Base-by-base conservation (phyloP, 2,888 invertebrate species). In the Drosophila percnosoma region DNA sequence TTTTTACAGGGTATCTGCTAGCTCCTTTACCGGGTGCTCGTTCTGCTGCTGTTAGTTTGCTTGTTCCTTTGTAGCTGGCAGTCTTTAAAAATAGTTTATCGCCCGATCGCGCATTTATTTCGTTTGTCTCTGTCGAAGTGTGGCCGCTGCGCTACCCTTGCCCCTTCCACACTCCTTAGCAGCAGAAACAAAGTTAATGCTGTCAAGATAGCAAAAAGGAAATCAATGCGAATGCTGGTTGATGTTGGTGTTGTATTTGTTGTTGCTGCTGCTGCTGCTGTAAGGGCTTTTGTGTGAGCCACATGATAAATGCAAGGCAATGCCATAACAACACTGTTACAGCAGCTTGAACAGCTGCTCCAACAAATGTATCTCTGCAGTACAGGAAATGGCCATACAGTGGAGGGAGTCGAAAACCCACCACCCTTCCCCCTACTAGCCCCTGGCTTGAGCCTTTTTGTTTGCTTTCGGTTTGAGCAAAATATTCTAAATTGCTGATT, bases 21-120 rank as follows among this genome's bases (percentile, higher is more conserved):
- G 10, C 24, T 24, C 7, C 6, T 24, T 58, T 69, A 18, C 18
- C 62, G 49, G 21, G 33, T 38, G 24, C 24, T 61, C 38, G 18
- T 54, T 33, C 52, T 49, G 72, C 42, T 57, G 77, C 67, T 75
- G 74, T 75, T 68, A 61, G 60, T 61, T 75, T 64, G 63, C 70
- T 77, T 65, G 78, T 85, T 79, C 59, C 75, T 74, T 76, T 86
- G 86, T 76, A 77, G 80, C 78, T 78, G 75, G 78, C 80, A 82
- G 88, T 90, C 89, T 89, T 90, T 87, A 83, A 90, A 87, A 87
- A 87, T 89, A 87, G 88, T 89, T 89, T 88, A 90, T 90, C 88
- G 88, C 81, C 76, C 76, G 85, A 88, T 89, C 90, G 90, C 81
- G 90, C 85, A 84, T 89, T 88, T 89, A 87, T 88, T 90, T 82